Conservation (phyloP, 1,140 invertebrate species). For the Bombus superbus region DNA sequence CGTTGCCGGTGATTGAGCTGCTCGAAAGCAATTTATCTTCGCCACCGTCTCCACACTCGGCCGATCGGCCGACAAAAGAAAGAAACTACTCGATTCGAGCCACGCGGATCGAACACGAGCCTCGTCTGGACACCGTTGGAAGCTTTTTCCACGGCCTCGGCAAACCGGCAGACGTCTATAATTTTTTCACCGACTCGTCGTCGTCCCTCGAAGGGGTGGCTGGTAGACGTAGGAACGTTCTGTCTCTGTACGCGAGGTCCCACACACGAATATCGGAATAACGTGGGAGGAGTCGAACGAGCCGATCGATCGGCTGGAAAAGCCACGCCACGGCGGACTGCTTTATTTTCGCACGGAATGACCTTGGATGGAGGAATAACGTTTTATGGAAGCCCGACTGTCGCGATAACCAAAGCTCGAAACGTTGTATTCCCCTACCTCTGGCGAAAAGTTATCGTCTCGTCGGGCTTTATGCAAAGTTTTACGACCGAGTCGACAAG, state of each 20-base stretch:
- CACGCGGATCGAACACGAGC: neutral
- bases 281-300: slow-evolving; percentile 36
- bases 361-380: neutral
- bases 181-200: slow-evolving; percentile 14
- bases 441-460: neutral
- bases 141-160: neutral
- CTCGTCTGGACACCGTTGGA: neutral
- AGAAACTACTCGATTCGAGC: neutral
- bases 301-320: slow-evolving; percentile 38
- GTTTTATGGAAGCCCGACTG: slow-evolving; percentile 5
- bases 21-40: slow-evolving; percentile 33
- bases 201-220: slow-evolving; percentile 4
- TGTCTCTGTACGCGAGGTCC: neutral
- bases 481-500: slow-evolving; percentile 31
- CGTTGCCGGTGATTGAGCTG: slow-evolving; percentile 14
- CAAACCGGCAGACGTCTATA: neutral
- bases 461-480: neutral
- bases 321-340: neutral
- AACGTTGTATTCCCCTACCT: no score
- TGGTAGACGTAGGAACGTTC: neutral
- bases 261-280: slow-evolving; percentile 23
- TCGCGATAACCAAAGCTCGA: neutral
- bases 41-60: neutral
- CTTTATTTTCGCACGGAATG: slow-evolving; percentile 3
- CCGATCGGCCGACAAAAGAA: slow-evolving; percentile 12